Evolutionary conservation across 2,888 invertebrate genomes (phyloP).

Genomic region (Hirtodrosophila trivittata): DNA sequence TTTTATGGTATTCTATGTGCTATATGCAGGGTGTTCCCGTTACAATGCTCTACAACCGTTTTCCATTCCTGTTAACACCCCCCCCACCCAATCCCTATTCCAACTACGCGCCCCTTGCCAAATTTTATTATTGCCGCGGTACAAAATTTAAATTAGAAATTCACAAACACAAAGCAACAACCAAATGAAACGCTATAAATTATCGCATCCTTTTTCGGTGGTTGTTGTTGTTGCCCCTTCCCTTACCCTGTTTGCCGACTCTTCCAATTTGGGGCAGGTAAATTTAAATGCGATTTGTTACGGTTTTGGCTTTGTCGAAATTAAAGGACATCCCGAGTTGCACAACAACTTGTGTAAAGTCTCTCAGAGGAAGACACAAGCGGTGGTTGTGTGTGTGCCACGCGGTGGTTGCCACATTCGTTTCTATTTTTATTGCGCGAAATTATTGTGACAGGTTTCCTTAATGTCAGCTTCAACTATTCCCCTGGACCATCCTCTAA

Average conservation of each 20-base stretch:
- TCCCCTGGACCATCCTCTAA: constrained; percentile 4
- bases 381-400: constrained; percentile 35
- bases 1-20: constrained; percentile 52
- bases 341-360: not conserved
- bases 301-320: constrained; percentile 75
- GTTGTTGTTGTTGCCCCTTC: constrained; percentile 22
- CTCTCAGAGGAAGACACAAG: constrained; percentile 2
- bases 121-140: constrained; percentile 74
- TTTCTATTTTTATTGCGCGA: not conserved
- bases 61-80: too few species aligned
- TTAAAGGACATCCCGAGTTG: constrained; percentile 47
- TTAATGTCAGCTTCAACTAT: constrained; percentile 37
- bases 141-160: constrained; percentile 83
- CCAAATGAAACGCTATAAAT: constrained; percentile 77
- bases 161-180: constrained; percentile 50
- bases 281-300: constrained; percentile 81
- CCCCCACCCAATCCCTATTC: not conserved
- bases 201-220: constrained; percentile 71
- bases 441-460: constrained; percentile 71
- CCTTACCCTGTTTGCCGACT: too few species aligned
- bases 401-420: constrained; percentile 32
- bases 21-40: constrained; percentile 30
- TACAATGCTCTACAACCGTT: too few species aligned
- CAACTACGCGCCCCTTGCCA: constrained; percentile 34
- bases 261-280: constrained; percentile 66